Evolutionary conservation across 2,797 vertebrate species (phyloP), one percentile per base, ranked within the genome.

Genomic region (Amblyopsis hoosieri): DNA sequence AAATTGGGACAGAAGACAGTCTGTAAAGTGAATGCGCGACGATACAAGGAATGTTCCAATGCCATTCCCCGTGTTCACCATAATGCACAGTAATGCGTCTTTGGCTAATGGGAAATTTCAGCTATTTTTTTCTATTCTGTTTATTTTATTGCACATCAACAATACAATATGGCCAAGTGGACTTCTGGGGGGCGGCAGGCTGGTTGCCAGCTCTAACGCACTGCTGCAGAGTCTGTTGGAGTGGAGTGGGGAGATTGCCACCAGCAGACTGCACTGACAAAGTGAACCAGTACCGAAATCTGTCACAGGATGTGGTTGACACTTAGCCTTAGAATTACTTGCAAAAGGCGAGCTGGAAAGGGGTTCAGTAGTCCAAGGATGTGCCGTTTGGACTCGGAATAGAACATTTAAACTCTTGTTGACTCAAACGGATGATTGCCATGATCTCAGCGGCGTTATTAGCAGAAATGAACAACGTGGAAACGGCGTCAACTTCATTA

Each of bases 41-140:
- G 57, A 71, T 48, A 45, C 66, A 75, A 56, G 75, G 71, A 46
- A 71, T 17, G 75, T 82, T 74, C 80, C 67, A 82, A 61, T 53
- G 11, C 71, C 67, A 10, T 75, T 79, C 60, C 67, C 63, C 65
- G 72, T 79, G 67, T 55, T 65, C 58, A 33, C 63, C 15, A 1
- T 86, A 88, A 91, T 90, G 83, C 88, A 82, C 71, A 75, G 74
- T 82, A 85, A 86, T 86, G 82, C 87, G 76, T 72, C 56, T 76
- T 67, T 83, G 84, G 91, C 90, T 88, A 89, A 91, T 87, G 79
- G 86, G 88, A 76, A 82, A 80, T 90, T 89, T 85, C 63, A 66
- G 67, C 42, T 61, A 56, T 11, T 10, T 55, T 73, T 37, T 10
- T 55, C 72, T 29, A 29, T 29, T 29, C 23, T 29, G 0, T 29